Evolutionary conservation across 2,797 vertebrate species (phyloP).

Genomic region (Eremophila alpestris): DNA sequence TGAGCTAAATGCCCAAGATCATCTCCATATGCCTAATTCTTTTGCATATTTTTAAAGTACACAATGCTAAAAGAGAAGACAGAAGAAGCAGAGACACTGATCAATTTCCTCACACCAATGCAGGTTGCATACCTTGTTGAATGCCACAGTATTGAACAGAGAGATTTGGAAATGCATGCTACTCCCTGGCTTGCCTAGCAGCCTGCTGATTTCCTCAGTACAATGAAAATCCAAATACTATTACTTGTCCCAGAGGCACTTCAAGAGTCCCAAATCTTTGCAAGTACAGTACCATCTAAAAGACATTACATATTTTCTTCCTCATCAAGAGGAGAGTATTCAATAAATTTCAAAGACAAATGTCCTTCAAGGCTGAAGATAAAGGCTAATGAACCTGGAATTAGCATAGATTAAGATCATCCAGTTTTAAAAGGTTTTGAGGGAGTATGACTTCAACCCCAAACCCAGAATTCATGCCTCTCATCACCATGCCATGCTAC

Average conservation of each 20-base stretch:
- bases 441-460: neutral
- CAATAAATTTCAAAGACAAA: neutral
- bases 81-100: neutral
- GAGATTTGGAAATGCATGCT: neutral
- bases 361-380: conserved; percentile 35
- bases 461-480: neutral
- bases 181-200: neutral
- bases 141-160: neutral
- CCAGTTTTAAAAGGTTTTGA: conserved; percentile 25
- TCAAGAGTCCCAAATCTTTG: neutral
- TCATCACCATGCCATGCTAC: neutral
- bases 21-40: neutral
- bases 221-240: neutral
- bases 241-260: neutral
- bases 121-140: neutral
- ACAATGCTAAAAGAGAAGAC: neutral
- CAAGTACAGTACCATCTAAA: neutral
- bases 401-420: conserved; percentile 34
- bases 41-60: neutral
- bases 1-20: neutral
- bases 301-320: neutral
- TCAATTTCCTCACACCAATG: neutral
- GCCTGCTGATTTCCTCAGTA: neutral
- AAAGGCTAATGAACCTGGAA: conserved; percentile 37
- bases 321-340: neutral